phyloP scores from a whole-genome alignment of 1,140 invertebrate species.

The Adoxophyes honmai region DNA sequence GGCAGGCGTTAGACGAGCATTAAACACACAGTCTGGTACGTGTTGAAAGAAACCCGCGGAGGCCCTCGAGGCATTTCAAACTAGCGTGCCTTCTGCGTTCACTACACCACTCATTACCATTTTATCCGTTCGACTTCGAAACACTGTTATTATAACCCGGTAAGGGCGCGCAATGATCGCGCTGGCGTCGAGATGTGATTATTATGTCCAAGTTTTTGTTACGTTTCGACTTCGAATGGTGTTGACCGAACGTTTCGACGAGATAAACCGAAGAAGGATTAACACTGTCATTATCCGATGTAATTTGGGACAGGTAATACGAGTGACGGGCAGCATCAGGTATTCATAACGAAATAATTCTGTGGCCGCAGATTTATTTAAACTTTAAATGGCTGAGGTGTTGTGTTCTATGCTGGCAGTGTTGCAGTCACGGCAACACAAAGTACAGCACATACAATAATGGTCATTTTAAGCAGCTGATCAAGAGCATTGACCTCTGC shows the following conservation, averaged over 20 bases:
- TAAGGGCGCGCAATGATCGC: slow-evolving; percentile 58
- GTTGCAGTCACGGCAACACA: no score
- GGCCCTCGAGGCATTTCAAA: slow-evolving; percentile 49
- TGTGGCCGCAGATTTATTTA: background rate
- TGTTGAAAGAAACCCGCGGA: slow-evolving; percentile 65
- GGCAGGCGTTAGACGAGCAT: slow-evolving; percentile 46
- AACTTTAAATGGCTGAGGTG: no score
- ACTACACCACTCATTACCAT: slow-evolving; percentile 55
- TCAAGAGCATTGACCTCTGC: no score
- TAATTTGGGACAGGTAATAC: slow-evolving; percentile 20
- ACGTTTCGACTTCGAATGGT: slow-evolving; percentile 28
- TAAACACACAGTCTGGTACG: slow-evolving; percentile 67
- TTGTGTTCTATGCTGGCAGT: no score
- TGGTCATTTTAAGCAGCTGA: no score
- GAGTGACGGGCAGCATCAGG: background rate
- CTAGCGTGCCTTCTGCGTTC: slow-evolving; percentile 41
- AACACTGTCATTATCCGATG: slow-evolving; percentile 19
- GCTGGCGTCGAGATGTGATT: slow-evolving; percentile 40
- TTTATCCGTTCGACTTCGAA: slow-evolving; percentile 44
- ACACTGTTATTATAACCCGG: slow-evolving; percentile 62
- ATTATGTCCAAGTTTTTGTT: slow-evolving; percentile 37
- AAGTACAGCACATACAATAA: no score
- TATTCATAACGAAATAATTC: background rate
- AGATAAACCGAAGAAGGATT: slow-evolving; percentile 31
- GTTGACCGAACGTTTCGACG: slow-evolving; percentile 23